Conservation (phyloP, 1,140 invertebrate genomes). For the Zaprionus vittiger region DNA sequence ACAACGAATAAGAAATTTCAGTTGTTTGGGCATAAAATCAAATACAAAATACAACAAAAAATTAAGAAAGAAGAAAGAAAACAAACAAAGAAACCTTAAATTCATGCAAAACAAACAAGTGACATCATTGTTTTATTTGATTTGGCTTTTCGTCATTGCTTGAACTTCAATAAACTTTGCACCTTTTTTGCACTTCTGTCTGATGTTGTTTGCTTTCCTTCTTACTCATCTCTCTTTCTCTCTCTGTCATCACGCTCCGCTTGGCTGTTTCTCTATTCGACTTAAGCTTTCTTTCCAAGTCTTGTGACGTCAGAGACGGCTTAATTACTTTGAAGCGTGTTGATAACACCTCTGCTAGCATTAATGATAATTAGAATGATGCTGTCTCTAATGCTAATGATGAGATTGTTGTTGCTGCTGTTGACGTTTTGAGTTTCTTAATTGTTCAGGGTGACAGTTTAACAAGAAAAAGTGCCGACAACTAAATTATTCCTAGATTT, state of each 20-base stretch:
- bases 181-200: slow-evolving; percentile 36
- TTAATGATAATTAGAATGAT: slow-evolving; percentile 8
- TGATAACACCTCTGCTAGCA: slow-evolving; percentile 33
- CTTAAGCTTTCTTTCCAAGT: not conserved
- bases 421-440: not conserved
- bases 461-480: not conserved
- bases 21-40: slow-evolving; percentile 21
- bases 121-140: slow-evolving; percentile 66
- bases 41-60: not conserved
- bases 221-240: slow-evolving; percentile 9
- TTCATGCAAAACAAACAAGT: slow-evolving; percentile 40
- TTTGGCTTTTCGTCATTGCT: slow-evolving; percentile 14
- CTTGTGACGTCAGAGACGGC: slow-evolving; percentile 39
- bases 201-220: slow-evolving; percentile 26
- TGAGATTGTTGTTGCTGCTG: not conserved
- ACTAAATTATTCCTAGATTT: not conserved
- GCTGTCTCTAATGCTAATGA: slow-evolving; percentile 17
- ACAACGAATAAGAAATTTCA: slow-evolving; percentile 29
- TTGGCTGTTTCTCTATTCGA: slow-evolving; percentile 14
- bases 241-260: slow-evolving; percentile 18
- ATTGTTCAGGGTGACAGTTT: slow-evolving; percentile 18
- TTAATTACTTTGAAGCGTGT: slow-evolving; percentile 39
- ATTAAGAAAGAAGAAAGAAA: not conserved
- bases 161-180: slow-evolving; percentile 80
- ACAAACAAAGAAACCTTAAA: slow-evolving; percentile 36